These are phyloP conservation scores for Sebastolobus altivelis DNA, from an alignment of 2,797 vertebrate species.

Conservation along the genomic window DNA sequence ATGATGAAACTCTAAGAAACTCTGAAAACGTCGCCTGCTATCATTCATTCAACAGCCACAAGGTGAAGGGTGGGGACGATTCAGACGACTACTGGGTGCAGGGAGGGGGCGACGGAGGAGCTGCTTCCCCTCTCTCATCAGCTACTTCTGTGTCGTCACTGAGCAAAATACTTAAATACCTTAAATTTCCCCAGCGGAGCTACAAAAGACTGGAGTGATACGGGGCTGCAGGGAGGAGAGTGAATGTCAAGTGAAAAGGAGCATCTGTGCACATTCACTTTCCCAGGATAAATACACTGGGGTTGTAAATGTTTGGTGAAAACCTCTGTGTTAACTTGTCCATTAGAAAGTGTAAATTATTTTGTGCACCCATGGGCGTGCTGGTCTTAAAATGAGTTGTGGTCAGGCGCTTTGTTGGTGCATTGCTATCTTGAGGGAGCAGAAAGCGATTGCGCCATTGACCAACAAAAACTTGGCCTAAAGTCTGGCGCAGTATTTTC, in stretches of 20 bases:
- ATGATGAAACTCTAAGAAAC: slow-evolving; percentile 65
- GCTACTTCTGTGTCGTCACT: neutral
- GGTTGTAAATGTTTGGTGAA: neutral
- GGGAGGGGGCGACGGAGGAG: neutral
- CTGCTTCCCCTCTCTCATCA: neutral
- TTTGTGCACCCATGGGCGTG: no score
- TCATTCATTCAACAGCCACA: slow-evolving; percentile 8
- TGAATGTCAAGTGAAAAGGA: neutral
- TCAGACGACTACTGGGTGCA: neutral
- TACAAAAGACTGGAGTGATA: neutral
- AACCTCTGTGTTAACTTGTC: neutral
- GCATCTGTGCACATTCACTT: neutral
- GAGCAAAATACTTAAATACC: neutral
- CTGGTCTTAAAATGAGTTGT: no score
- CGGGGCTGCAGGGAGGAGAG: neutral
- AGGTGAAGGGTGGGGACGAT: neutral
- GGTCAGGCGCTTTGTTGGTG: no score
- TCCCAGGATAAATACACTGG: neutral
- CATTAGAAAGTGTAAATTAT: no score
- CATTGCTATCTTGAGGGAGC: no score
- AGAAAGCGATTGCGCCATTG: no score
- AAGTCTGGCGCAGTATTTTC: no score
- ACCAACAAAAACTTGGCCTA: no score
- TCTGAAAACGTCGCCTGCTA: slow-evolving; percentile 5
- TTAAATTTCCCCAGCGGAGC: neutral